Evolutionary conservation across 2,113 vertebrate genomes (phyloP).

Genomic region (Indri indri): DNA sequence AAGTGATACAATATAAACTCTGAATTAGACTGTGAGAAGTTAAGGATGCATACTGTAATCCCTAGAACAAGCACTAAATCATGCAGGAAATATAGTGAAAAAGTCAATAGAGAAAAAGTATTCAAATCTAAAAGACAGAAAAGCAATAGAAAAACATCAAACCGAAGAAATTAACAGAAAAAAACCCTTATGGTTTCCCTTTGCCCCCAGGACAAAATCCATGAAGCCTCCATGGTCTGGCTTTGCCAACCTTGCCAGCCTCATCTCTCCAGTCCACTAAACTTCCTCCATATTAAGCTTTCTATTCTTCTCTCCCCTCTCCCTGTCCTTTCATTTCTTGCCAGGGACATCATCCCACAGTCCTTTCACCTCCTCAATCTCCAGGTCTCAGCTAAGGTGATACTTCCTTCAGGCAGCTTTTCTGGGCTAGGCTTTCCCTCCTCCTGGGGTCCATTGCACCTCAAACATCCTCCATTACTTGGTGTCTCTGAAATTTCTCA

Average conservation of each 20-base stretch:
- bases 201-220: background rate
- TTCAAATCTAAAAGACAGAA: background rate
- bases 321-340: background rate
- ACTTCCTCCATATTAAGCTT: background rate
- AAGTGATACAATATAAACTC: background rate
- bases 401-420: background rate
- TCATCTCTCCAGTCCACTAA: background rate
- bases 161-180: background rate
- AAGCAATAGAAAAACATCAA: background rate
- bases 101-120: background rate
- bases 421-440: background rate
- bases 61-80: background rate
- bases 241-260: background rate
- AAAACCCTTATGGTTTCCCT: background rate
- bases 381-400: background rate
- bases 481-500: background rate
- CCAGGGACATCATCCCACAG: background rate
- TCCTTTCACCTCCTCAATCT: background rate
- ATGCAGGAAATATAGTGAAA: background rate
- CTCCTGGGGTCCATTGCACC: background rate
- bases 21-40: background rate
- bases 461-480: background rate
- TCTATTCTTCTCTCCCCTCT: background rate
- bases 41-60: background rate
- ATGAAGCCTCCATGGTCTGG: background rate